These are phyloP conservation scores for Apodemia mormo DNA, from an alignment of 2,888 invertebrate species.

Conservation along the genomic window DNA sequence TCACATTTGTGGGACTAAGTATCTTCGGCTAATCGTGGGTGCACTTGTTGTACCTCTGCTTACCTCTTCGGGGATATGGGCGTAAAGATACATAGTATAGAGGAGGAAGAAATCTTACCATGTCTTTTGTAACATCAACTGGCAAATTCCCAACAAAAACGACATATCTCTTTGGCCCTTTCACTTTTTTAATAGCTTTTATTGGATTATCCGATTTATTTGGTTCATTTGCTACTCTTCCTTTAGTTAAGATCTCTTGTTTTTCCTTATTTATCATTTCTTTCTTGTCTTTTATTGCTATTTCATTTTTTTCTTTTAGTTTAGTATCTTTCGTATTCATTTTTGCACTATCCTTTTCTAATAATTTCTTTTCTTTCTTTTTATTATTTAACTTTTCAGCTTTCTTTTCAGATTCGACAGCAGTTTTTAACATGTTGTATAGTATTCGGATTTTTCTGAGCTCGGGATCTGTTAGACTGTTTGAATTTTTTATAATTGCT, in stretches of 20 bases:
- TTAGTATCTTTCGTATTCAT: constrained; percentile 15
- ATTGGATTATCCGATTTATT: constrained; percentile 28
- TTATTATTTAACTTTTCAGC: constrained; percentile 36
- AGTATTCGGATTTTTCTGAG: constrained; percentile 63
- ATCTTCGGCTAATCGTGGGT: too few species aligned
- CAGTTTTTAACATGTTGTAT: constrained; percentile 62
- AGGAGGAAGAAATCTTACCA: constrained; percentile 46
- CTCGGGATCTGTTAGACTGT: constrained; percentile 52
- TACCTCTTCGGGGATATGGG: too few species aligned
- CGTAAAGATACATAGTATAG: too few species aligned
- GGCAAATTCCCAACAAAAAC: constrained; percentile 74
- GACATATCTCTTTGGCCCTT: constrained; percentile 71
- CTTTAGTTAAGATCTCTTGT: constrained; percentile 26
- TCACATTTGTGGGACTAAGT: too few species aligned
- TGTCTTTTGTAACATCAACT: constrained; percentile 55
- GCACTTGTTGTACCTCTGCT: too few species aligned
- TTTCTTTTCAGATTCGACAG: constrained; percentile 35
- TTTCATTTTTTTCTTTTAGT: constrained; percentile 25
- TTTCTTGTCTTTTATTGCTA: constrained; percentile 28
- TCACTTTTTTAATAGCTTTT: constrained; percentile 44
- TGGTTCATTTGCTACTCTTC: constrained; percentile 18
- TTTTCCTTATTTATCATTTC: constrained; percentile 33
- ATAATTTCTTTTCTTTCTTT: constrained; percentile 28
- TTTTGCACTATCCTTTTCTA: constrained; percentile 24
- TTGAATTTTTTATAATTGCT: constrained; percentile 47